phyloP scores from a whole-genome alignment of 2,113 vertebrate genomes.

The Sinocyclocheilus rhinocerous region DNA sequence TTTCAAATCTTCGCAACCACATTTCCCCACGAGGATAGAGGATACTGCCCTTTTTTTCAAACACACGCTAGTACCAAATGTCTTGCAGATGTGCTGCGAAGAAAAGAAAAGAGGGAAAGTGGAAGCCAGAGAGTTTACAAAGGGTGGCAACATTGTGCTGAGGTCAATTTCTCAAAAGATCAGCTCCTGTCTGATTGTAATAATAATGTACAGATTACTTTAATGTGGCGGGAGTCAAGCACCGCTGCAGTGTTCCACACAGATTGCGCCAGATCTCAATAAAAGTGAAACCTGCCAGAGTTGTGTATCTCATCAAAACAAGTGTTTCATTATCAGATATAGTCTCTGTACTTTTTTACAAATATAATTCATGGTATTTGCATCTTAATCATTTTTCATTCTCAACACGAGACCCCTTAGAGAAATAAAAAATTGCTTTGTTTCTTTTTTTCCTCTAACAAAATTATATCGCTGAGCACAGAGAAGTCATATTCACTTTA shows the following conservation, averaged over 20 bases:
- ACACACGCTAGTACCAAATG: slow-evolving; percentile 74
- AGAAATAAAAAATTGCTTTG: slow-evolving; percentile 16
- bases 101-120: slow-evolving; percentile 37
- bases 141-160: slow-evolving; percentile 47
- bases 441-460: slow-evolving; percentile 20
- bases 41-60: slow-evolving; percentile 65
- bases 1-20: slow-evolving; percentile 77
- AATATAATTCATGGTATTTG: slow-evolving; percentile 30
- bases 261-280: neutral
- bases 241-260: neutral
- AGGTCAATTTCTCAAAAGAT: slow-evolving; percentile 47
- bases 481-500: slow-evolving; percentile 59
- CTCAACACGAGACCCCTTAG: neutral
- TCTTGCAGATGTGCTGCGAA: slow-evolving; percentile 74
- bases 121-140: slow-evolving; percentile 8
- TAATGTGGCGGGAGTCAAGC: slow-evolving; percentile 5
- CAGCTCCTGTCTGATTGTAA: slow-evolving; percentile 30
- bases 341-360: neutral
- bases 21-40: slow-evolving; percentile 76
- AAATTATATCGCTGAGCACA: slow-evolving; percentile 47
- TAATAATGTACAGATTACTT: slow-evolving; percentile 14
- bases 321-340: slow-evolving; percentile 23
- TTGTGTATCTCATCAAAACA: slow-evolving; percentile 14
- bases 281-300: slow-evolving; percentile 4
- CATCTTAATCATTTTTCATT: slow-evolving; percentile 36